These are phyloP conservation scores for Heliconius hermathena DNA, from an alignment of 1,140 invertebrate genomes.

Conservation along the genomic window DNA sequence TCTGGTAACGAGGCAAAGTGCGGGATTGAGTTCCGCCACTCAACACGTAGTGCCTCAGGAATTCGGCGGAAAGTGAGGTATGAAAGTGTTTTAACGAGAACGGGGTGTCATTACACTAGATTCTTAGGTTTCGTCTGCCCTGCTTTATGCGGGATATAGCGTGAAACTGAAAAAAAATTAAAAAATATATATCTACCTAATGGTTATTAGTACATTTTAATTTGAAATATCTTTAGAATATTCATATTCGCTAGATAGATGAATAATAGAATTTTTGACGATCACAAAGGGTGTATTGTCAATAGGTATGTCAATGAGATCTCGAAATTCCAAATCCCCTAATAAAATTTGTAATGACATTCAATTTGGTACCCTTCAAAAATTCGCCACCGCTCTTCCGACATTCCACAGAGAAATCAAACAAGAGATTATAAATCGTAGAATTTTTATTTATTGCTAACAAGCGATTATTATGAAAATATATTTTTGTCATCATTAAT, in stretches of 20 bases:
- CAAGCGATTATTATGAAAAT: constrained; percentile 60
- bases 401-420: constrained; percentile 43
- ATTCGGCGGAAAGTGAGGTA: no score
- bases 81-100: no score
- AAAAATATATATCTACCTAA: no score
- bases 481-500: constrained; percentile 40
- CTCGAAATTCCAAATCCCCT: constrained; percentile 51
- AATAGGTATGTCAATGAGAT: constrained; percentile 39
- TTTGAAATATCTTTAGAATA: no score
- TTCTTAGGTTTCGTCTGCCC: no score
- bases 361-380: constrained; percentile 37
- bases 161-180: no score
- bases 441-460: constrained; percentile 62
- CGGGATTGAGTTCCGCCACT: no score
- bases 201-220: no score
- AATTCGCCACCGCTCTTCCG: constrained; percentile 16
- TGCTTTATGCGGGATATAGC: no score
- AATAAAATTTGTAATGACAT: constrained; percentile 48
- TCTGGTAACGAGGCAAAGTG: no score
- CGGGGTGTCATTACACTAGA: no score
- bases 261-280: neutral
- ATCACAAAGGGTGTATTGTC: constrained; percentile 15
- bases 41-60: no score
- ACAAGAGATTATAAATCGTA: constrained; percentile 47
- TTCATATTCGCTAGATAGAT: neutral